A percentile compares a stretch with the other conserved stretches of the same genome.
These are phyloP conservation scores for Eucriotettix oculatus DNA, from an alignment of 2,888 invertebrate genomes.

Conservation along the genomic window DNA sequence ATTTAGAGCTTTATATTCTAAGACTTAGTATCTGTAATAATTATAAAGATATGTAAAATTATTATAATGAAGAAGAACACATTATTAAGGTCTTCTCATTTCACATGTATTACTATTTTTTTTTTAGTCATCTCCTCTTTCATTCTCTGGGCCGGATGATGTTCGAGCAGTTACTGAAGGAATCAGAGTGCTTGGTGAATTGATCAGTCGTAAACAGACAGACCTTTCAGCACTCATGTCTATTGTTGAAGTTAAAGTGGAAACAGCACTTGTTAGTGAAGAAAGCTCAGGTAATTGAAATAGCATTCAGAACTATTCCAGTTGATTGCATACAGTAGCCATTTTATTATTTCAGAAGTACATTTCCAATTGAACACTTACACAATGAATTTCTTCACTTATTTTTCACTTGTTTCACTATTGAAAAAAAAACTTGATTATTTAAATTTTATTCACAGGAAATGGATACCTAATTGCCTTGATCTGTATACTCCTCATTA, in stretches of 20 bases:
- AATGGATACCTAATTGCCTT: slow-evolving; percentile 27
- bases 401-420: too few relatives aligned
- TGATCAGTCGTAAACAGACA: slow-evolving; percentile 43
- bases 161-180: slow-evolving; percentile 32
- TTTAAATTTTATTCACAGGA: slow-evolving; percentile 9
- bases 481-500: slow-evolving; percentile 28
- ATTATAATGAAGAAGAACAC: too few relatives aligned
- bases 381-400: not conserved
- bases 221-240: slow-evolving; percentile 47
- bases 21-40: too few relatives aligned
- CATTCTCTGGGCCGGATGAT: slow-evolving; percentile 21
- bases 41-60: too few relatives aligned
- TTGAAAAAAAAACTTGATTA: not conserved
- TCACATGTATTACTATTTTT: slow-evolving; percentile 10
- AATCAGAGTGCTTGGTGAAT: slow-evolving; percentile 41
- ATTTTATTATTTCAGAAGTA: not conserved
- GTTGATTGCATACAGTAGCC: not conserved
- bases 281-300: slow-evolving; percentile 28
- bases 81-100: too few relatives aligned
- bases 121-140: slow-evolving; percentile 26
- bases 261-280: slow-evolving; percentile 45
- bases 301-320: not conserved
- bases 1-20: too few relatives aligned
- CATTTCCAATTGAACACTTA: not conserved
- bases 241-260: slow-evolving; percentile 59